phyloP scores from a whole-genome alignment of 2,888 invertebrate genomes.

The Synanthedon andrenaeformis region DNA sequence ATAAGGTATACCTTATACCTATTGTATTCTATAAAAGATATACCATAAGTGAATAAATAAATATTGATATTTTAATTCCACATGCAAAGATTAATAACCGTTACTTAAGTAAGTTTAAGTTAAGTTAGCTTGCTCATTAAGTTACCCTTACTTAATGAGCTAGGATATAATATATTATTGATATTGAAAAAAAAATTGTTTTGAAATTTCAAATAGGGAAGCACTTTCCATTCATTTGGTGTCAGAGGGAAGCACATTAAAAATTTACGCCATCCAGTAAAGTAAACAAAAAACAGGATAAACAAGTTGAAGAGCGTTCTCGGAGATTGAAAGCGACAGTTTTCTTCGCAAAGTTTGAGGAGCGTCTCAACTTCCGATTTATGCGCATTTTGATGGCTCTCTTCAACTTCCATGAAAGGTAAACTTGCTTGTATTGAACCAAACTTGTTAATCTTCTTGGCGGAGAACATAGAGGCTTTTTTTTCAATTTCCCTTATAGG shows the following conservation, averaged over 20 bases:
- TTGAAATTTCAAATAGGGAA: no score
- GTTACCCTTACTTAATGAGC: no score
- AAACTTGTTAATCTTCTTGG: conserved; percentile 30
- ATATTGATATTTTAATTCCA: no score
- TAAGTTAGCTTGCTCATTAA: no score
- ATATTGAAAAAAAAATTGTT: no score
- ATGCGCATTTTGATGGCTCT: conserved; percentile 47
- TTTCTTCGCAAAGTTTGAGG: conserved; percentile 10
- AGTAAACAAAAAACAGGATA: conserved; percentile 24
- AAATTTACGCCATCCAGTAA: conserved; percentile 14
- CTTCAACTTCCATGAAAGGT: conserved; percentile 20
- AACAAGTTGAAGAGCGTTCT: conserved; percentile 25
- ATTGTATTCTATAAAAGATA: no score
- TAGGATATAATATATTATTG: no score
- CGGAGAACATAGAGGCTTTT: not conserved
- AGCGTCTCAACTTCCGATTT: conserved; percentile 46
- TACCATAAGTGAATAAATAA: no score
- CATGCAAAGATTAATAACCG: no score
- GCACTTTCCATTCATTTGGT: not conserved
- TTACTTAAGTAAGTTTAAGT: no score
- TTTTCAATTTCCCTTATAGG: not conserved
- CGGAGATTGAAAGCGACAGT: conserved; percentile 30
- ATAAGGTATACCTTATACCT: no score
- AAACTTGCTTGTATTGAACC: conserved; percentile 21
- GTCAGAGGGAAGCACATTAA: conserved; percentile 7